Evolutionary conservation across 2,797 vertebrate genomes (phyloP).

Genomic region (Enteromius treurensis): DNA sequence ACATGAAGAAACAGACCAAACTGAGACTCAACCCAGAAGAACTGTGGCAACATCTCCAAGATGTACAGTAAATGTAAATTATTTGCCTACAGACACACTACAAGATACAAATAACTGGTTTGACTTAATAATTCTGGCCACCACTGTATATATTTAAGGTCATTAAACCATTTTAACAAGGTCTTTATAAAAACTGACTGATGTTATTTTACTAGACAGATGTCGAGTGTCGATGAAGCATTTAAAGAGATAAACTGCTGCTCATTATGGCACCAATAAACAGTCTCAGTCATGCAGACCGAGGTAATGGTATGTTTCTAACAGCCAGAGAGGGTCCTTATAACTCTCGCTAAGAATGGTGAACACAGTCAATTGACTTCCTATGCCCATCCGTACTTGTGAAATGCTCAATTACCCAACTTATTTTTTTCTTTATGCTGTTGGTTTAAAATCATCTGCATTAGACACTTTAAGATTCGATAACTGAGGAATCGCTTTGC

Average conservation of each 20-base stretch:
- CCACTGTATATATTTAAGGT: background rate
- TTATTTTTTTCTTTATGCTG: background rate
- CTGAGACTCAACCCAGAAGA: no score
- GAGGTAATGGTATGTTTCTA: conserved; percentile 26
- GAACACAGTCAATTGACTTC: conserved; percentile 17
- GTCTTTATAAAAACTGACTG: background rate
- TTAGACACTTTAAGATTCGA: background rate
- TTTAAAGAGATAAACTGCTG: conserved; percentile 27
- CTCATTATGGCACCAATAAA: conserved; percentile 34
- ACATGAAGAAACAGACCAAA: no score
- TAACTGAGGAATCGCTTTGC: background rate
- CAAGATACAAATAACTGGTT: background rate
- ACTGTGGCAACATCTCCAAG: no score
- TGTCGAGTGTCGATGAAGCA: conserved; percentile 4
- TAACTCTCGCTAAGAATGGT: conserved; percentile 2
- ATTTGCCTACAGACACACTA: background rate
- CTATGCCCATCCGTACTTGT: background rate
- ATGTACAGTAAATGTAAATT: background rate
- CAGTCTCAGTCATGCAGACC: conserved; percentile 18
- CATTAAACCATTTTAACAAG: background rate
- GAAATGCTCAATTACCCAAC: conserved; percentile 9
- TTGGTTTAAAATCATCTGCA: background rate
- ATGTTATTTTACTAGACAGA: conserved; percentile 1
- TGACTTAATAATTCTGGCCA: background rate
- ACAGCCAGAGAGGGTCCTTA: conserved; percentile 17